Conservation (phyloP, 2,797 vertebrate genomes). For the Sebastes diploproa region DNA sequence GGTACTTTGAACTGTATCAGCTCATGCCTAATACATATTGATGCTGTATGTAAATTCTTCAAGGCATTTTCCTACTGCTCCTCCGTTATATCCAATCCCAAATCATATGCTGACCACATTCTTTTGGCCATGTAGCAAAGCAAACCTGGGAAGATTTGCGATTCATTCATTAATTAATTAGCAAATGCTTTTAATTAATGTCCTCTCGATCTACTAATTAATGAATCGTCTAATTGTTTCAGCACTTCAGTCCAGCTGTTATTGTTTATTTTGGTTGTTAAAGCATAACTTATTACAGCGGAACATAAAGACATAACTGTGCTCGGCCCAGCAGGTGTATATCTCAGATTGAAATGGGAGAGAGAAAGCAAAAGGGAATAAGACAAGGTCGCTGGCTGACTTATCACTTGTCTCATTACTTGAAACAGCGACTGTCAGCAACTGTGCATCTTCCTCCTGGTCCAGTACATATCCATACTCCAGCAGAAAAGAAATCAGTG, state of each 20-base stretch:
- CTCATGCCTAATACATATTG: no score
- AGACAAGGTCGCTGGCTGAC: constrained; percentile 65
- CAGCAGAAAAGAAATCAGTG: constrained; percentile 54
- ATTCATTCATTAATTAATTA: neutral
- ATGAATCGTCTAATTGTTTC: neutral
- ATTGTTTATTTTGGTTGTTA: neutral
- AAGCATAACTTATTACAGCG: neutral
- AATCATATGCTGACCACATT: neutral
- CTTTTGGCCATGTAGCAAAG: neutral
- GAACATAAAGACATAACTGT: constrained; percentile 10
- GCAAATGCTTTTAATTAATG: neutral
- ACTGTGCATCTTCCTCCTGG: constrained; percentile 53
- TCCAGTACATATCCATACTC: constrained; percentile 49
- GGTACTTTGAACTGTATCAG: no score
- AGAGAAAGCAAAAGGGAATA: constrained; percentile 57
- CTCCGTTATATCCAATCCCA: no score
- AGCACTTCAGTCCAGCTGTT: constrained; percentile 5
- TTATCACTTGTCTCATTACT: constrained; percentile 73
- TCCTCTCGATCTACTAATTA: neutral
- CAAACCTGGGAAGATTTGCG: neutral
- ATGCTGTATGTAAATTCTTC: no score
- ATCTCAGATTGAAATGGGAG: constrained; percentile 54
- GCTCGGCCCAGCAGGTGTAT: constrained; percentile 14
- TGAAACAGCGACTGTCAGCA: constrained; percentile 70
- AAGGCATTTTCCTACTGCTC: no score